Conservation (phyloP, 2,797 vertebrate species). For the Typhlichthys eigenmanni region DNA sequence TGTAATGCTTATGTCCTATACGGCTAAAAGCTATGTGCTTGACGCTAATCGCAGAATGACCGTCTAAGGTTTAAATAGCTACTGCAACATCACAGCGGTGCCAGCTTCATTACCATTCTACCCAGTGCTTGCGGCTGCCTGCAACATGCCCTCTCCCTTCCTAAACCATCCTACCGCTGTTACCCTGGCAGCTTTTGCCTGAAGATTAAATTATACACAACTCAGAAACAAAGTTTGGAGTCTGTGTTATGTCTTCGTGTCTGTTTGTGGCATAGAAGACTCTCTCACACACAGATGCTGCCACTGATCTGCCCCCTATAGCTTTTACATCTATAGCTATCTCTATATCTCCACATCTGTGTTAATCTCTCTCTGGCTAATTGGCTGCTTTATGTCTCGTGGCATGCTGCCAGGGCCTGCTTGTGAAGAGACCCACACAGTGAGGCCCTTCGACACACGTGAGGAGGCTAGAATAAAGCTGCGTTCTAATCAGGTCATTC, state of each 20-base stretch:
- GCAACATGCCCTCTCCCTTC: slow-evolving; percentile 26
- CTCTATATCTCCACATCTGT: slow-evolving; percentile 22
- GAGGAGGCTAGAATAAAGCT: slow-evolving; percentile 3
- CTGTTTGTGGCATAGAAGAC: too few relatives aligned
- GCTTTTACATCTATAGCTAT: neutral
- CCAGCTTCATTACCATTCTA: slow-evolving; percentile 55
- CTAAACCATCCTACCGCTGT: slow-evolving; percentile 40
- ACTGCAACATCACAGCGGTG: slow-evolving; percentile 47
- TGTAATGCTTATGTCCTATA: too few relatives aligned
- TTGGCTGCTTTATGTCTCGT: slow-evolving; percentile 60
- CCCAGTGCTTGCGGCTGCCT: slow-evolving; percentile 21
- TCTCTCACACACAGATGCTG: too few relatives aligned
- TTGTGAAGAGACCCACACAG: slow-evolving; percentile 33
- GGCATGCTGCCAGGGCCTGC: slow-evolving; percentile 41
- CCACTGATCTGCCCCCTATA: slow-evolving; percentile 16
- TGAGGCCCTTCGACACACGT: slow-evolving; percentile 9
- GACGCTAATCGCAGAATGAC: too few relatives aligned
- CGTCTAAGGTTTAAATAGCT: slow-evolving; percentile 25
- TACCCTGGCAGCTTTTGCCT: slow-evolving; percentile 41
- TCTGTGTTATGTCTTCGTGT: too few relatives aligned
- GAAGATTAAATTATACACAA: neutral
- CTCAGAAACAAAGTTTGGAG: neutral
- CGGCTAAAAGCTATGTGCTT: slow-evolving; percentile 2
- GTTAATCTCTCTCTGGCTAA: slow-evolving; percentile 57
- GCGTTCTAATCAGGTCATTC: neutral